A percentile compares a stretch with the other conserved stretches of the same genome.
phyloP scores from a whole-genome alignment of 2,888 invertebrate genomes.

The Rhagium mordax region DNA sequence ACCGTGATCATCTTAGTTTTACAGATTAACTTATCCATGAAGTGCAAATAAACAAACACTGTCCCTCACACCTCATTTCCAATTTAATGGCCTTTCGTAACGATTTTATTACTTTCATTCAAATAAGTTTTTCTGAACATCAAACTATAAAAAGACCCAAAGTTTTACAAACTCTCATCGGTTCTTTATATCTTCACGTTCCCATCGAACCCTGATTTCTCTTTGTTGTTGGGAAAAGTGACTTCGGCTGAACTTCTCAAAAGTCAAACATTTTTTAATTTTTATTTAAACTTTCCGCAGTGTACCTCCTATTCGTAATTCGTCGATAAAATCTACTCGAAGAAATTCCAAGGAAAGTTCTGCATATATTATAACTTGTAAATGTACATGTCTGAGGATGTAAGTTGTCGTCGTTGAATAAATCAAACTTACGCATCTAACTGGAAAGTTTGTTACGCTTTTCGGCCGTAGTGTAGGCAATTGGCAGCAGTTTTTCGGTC shows the following conservation, averaged over 20 bases:
- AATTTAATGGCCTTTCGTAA: too few species aligned
- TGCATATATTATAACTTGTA: slow-evolving; percentile 45
- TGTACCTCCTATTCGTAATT: neutral
- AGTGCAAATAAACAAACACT: too few species aligned
- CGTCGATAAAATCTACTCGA: neutral
- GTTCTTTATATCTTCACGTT: too few species aligned
- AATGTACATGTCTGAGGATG: slow-evolving; percentile 44
- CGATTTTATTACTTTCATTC: neutral
- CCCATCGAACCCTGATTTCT: neutral
- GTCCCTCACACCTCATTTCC: too few species aligned
- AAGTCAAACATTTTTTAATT: slow-evolving; percentile 10
- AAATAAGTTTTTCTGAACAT: neutral
- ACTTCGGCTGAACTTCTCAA: neutral
- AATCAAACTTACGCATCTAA: slow-evolving; percentile 50
- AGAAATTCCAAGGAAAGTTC: slow-evolving; percentile 37
- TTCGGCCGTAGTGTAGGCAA: slow-evolving; percentile 58
- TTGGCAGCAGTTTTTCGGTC: slow-evolving; percentile 66
- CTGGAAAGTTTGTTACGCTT: slow-evolving; percentile 58
- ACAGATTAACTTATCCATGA: too few species aligned
- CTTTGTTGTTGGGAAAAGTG: neutral
- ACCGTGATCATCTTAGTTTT: too few species aligned
- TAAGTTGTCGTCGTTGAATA: slow-evolving; percentile 50
- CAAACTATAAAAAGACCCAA: neutral
- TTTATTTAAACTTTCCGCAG: slow-evolving; percentile 4
- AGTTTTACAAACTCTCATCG: neutral